These are phyloP conservation scores for Blennius ocellaris DNA, from an alignment of 2,113 vertebrate species.

Conservation along the genomic window DNA sequence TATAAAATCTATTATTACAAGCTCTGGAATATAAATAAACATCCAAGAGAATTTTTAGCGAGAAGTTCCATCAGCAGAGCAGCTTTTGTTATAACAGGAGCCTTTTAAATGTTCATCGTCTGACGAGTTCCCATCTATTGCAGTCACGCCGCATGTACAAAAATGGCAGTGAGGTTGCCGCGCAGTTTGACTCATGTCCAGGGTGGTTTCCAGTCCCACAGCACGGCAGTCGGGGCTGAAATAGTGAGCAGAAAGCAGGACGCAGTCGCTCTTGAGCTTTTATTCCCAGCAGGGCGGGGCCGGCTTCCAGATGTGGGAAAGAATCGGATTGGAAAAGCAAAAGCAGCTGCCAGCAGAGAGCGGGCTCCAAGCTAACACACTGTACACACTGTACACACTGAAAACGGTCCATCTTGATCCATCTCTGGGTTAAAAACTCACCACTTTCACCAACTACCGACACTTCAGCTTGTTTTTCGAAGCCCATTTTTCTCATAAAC, in stretches of 20 bases:
- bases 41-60: too few species aligned
- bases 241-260: slow-evolving; percentile 29
- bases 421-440: too few species aligned
- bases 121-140: slow-evolving; percentile 37
- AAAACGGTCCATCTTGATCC: too few species aligned
- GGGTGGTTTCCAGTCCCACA: slow-evolving; percentile 62
- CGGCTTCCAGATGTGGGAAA: slow-evolving; percentile 54
- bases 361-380: slow-evolving; percentile 10
- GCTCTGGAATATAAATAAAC: too few species aligned
- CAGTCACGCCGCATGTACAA: slow-evolving; percentile 42
- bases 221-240: slow-evolving; percentile 47
- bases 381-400: not conserved
- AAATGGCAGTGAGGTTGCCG: slow-evolving; percentile 57
- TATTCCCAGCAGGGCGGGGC: slow-evolving; percentile 65
- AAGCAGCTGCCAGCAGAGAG: slow-evolving; percentile 27
- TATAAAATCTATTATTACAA: too few species aligned
- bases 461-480: too few species aligned
- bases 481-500: too few species aligned
- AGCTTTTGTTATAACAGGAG: not conserved
- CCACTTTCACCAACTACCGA: too few species aligned
- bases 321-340: slow-evolving; percentile 42
- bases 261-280: slow-evolving; percentile 36
- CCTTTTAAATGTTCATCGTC: not conserved
- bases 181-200: slow-evolving; percentile 58
- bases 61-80: too few species aligned